phyloP scores from a whole-genome alignment of 2,888 invertebrate species.

The Noctuana brunneofusca region DNA sequence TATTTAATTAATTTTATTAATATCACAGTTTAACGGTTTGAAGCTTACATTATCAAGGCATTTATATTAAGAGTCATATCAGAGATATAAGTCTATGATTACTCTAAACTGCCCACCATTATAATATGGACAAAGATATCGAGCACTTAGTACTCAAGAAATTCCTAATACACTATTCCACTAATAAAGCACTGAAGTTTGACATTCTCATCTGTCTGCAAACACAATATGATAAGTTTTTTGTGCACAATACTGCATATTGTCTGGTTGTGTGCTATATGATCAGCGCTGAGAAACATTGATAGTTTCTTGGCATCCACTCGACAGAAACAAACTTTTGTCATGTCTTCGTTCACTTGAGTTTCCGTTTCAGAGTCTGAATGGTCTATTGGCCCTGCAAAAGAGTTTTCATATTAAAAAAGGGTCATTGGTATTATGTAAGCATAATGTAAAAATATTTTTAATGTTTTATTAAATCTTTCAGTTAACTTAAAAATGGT shows the following conservation, averaged over 20 bases:
- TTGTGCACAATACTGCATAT: slow-evolving; percentile 90
- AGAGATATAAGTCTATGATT: too few relatives aligned
- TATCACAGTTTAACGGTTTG: too few relatives aligned
- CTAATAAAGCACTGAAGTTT: slow-evolving; percentile 92
- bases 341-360: slow-evolving; percentile 67
- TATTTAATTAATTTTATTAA: too few relatives aligned
- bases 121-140: background rate
- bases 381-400: slow-evolving; percentile 72
- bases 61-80: too few relatives aligned
- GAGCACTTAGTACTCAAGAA: background rate
- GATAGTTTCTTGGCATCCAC: slow-evolving; percentile 92
- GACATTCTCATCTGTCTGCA: slow-evolving; percentile 89
- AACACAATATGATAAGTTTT: slow-evolving; percentile 87
- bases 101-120: too few relatives aligned
- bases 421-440: too few relatives aligned
- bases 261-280: slow-evolving; percentile 87
- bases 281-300: slow-evolving; percentile 90
- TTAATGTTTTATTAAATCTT: too few relatives aligned
- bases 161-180: slow-evolving; percentile 80
- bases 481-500: too few relatives aligned
- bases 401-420: background rate
- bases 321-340: slow-evolving; percentile 75
- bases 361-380: slow-evolving; percentile 74
- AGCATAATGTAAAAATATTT: too few relatives aligned
- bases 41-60: too few relatives aligned